Base-by-base conservation (phyloP, 2,888 invertebrate genomes). In the Nemoura dubitans region DNA sequence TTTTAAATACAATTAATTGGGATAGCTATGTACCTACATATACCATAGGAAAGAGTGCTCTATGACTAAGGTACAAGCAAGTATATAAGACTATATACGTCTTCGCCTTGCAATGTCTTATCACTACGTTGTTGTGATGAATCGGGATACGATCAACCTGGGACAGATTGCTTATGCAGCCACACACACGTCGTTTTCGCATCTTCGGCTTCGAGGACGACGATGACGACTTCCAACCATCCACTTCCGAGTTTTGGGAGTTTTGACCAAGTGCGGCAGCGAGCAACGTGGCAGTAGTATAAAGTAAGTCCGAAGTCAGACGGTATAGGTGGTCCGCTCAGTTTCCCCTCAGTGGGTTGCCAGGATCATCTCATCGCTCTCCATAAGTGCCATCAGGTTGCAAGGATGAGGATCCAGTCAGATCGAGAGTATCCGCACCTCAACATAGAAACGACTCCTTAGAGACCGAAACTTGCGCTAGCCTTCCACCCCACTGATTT, bases 371-470 rank as follows among this genome's bases (percentile, higher is more conserved):
- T 27, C 27, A 78, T 78, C 78, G n/a, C 84, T 83, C 42, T 43
- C 83, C 43, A 83, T 83, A 83, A 42, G 83, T 42, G 30, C 29
- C 83, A 43, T 83, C 36, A 83, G 43, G 43, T 42, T 42, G 36
- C 36, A 83, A 42, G 83, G 59, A 84, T 59, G 29, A 76, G 76
- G 84, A 84, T 43, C 59, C 36, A 59, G 59, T 59, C 59, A 36
- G 84, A 84, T 76, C 78, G 43, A 86, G 81, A 84, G 83, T 86
- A 59, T 59, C 59, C 36, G 85, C 87, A 27, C 82, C 87, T 88
- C 88, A 89, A 90, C 91, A 89, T 92, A 92, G 88, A 85, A 92
- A 84, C 42, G 59, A 81, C 86, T 28, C 87, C 86, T 59, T 76
- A 27, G 87, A 42, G 85, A 59, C 29, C 59, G 42, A 82, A 85